These are phyloP conservation scores for Phalangium opilio DNA, from an alignment of 2,888 invertebrate genomes.

Conservation along the genomic window DNA sequence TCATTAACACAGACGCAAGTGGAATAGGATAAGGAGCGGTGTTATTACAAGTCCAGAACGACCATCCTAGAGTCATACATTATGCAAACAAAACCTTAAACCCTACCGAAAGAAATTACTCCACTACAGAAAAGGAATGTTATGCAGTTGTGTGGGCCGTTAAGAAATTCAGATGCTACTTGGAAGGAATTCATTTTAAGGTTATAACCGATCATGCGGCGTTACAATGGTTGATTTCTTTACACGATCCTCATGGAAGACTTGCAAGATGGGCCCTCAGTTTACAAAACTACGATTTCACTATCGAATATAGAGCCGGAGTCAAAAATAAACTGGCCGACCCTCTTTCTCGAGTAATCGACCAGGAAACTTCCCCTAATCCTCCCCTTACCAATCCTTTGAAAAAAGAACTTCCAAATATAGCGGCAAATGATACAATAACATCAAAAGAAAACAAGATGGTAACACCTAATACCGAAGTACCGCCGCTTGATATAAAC, in stretches of 20 bases:
- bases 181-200: conserved; percentile 27
- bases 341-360: conserved; percentile 24
- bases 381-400: too few relatives aligned
- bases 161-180: conserved; percentile 30
- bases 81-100: conserved; percentile 15
- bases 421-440: too few relatives aligned
- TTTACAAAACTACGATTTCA: conserved; percentile 29
- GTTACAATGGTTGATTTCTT: conserved; percentile 32
- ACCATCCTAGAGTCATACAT: conserved; percentile 16
- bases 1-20: conserved; percentile 22
- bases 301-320: conserved; percentile 30
- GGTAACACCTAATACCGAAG: too few relatives aligned
- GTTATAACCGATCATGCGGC: conserved; percentile 35
- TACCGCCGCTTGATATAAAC: too few relatives aligned
- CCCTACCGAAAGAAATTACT: conserved; percentile 24
- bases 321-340: conserved; percentile 30
- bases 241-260: conserved; percentile 31
- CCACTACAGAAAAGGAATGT: conserved; percentile 32
- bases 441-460: too few relatives aligned
- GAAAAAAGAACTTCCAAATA: too few relatives aligned
- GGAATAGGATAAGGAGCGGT: conserved; percentile 21
- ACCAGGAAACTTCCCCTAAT: too few relatives aligned
- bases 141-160: conserved; percentile 28
- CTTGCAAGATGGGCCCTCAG: conserved; percentile 34
- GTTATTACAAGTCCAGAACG: conserved; percentile 19